Conservation (phyloP, 2,888 invertebrate genomes). For the Clepsis dumicolana region DNA sequence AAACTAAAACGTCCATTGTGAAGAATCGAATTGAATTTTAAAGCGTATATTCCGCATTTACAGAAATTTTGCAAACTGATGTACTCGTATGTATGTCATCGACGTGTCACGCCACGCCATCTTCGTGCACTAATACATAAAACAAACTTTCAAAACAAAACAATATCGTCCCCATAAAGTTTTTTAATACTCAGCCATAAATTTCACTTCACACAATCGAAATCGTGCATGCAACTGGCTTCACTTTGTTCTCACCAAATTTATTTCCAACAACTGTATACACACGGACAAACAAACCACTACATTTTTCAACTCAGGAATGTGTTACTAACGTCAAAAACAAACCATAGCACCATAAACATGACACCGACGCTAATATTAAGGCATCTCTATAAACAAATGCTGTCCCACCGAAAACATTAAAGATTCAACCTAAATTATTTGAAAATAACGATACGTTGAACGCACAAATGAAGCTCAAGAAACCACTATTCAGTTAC, state of each 20-base stretch:
- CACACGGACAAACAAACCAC: constrained; percentile 30
- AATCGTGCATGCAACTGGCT: constrained; percentile 7
- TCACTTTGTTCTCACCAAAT: constrained; percentile 22
- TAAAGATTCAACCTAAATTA: constrained; percentile 14
- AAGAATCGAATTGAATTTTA: too few species aligned
- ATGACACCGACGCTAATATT: constrained; percentile 25
- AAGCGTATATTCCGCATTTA: too few species aligned
- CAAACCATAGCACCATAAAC: constrained; percentile 39
- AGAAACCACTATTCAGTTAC: not conserved
- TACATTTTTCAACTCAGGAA: constrained; percentile 40
- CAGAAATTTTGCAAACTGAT: too few species aligned
- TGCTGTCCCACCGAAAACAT: not conserved
- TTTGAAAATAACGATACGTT: not conserved
- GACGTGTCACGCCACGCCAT: not conserved
- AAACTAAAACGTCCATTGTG: too few species aligned
- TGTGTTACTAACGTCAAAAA: constrained; percentile 37
- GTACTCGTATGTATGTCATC: not conserved
- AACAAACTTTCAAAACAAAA: constrained; percentile 9
- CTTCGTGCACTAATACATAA: not conserved
- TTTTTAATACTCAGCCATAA: constrained; percentile 43
- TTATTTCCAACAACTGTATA: constrained; percentile 31
- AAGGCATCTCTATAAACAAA: constrained; percentile 20
- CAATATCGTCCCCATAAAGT: constrained; percentile 19
- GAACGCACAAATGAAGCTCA: not conserved
- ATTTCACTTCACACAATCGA: constrained; percentile 10